Base-by-base conservation (phyloP, 2,797 vertebrate genomes). In the Periophthalmus magnuspinnatus region DNA sequence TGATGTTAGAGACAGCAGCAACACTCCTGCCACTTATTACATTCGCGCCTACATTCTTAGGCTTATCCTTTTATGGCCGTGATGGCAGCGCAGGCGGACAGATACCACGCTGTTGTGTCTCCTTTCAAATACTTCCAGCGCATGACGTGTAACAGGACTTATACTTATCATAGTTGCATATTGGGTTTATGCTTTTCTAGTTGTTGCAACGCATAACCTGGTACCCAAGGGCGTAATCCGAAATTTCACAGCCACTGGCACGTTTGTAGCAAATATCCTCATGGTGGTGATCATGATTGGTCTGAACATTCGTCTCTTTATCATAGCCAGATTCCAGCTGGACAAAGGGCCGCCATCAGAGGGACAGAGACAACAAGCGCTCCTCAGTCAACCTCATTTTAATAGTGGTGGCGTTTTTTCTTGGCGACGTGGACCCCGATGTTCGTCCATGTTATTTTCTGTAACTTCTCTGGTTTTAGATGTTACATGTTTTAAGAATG, bases 51-150 rank as follows among this genome's bases (percentile, higher is more conserved):
- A 94, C 91, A 0, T 94, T 95, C 55, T 65, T 94, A 3, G 94
- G 94, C 0, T 78, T 95, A 69, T 95, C 94, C 94, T 1, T 94
- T 90, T 68, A 91, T 94, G 85, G 92, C 92, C 58, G 89, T 93
- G 56, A 72, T 95, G 68, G 93, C 92, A 1, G 93, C 94, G 0
- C 94, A 95, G 80, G 91, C 92, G 0, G 93, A 95, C 80, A 78
- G 94, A 33, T 95, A 94, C 81, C 93, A 93, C 54, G 93, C 93
- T 0, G 84, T 95, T 32, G 47, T 41, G 0, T 78, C 90, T 0
- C 94, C 93, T 14, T 90, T 94, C 32, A 87, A 82, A 59, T 94
- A 94, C 76, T 77, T 86, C 0, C 85, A 83, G 41, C 90, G 89
- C 67, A 92, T 94, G 89, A 93, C 84, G 34, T 77, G 79, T 0